Evolutionary conservation across 2,888 invertebrate species (phyloP), one percentile per base, ranked within the genome.

Genomic region (Junonia oenone): DNA sequence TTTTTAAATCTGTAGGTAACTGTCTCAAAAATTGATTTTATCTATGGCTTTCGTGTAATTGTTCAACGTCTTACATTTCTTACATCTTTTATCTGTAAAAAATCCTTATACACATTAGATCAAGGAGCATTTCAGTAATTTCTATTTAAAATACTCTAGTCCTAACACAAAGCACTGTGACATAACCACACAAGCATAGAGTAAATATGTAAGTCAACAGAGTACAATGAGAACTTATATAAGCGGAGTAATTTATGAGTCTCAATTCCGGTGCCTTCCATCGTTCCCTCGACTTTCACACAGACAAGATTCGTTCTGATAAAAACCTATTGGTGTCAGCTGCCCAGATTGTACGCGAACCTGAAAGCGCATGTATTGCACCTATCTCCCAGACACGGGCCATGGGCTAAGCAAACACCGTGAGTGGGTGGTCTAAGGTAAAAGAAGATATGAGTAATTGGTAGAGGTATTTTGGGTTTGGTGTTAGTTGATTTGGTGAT

Each of bases 241-340:
- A 57, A 56, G 37, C 22, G 6, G 19, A 45, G 51, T 48, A 51
- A 56, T 45, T 54, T 55, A 56, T 55, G 59, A 58, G 55, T 52
- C 54, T 53, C 46, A 54, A 59, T 57, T 59, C 53, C 51, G 56
- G 52, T 19, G 55, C 47, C 60, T 56, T 51, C 57, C 60, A 56
- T 58, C 57, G 59, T 55, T 74, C 71, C 70, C 69, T 74, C 74
- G 79, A 81, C 88, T 89, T 88, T 89, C 89, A 78, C 89, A 78
- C 87, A 82, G 78, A 80, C 75, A 67, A 86, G 88, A 88, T 88
- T 78, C 75, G 78, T 68, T 69, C 77, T 80, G 89, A 88, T 88
- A 89, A 88, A 87, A 87, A 84, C 76, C 75, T 86, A 86, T 89
- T 87, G 88, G 88, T 89, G 88, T 81, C 88, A 84, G 83, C 78